Conservation (phyloP, 2,888 invertebrate genomes). For the Athripsodes cinereus region DNA sequence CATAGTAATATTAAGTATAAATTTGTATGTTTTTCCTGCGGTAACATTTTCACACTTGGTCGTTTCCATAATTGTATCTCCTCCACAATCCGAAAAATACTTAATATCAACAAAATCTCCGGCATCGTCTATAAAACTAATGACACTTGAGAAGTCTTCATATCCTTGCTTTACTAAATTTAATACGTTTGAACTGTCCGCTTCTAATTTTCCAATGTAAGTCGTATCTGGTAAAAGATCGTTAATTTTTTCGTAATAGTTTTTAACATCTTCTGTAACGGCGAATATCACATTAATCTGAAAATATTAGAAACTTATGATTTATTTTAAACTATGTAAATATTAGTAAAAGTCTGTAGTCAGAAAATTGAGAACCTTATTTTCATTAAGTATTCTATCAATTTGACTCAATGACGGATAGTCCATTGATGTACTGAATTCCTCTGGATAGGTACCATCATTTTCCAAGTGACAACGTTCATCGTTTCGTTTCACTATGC, state of each 20-base stretch:
- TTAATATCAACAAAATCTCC: conserved; percentile 56
- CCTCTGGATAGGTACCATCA: conserved; percentile 59
- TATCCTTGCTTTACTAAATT: conserved; percentile 77
- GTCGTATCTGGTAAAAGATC: conserved; percentile 65
- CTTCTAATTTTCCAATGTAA: conserved; percentile 69
- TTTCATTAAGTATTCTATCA: conserved; percentile 57
- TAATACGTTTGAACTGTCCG: conserved; percentile 82
- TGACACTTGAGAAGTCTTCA: conserved; percentile 63
- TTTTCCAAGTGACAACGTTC: conserved; percentile 63
- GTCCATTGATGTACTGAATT: conserved; percentile 61
- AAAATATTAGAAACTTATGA: conserved; percentile 30
- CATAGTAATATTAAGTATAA: conserved; percentile 56
- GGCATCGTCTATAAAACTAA: conserved; percentile 53
- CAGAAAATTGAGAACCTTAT: conserved; percentile 49
- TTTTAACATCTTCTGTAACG: conserved; percentile 62
- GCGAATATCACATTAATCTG: conserved; percentile 83
- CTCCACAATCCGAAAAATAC: conserved; percentile 67
- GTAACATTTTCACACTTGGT: conserved; percentile 56
- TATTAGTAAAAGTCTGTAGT: no score
- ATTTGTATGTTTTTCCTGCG: conserved; percentile 57
- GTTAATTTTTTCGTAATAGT: conserved; percentile 64
- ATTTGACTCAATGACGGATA: conserved; percentile 83
- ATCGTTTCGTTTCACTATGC: conserved; percentile 61
- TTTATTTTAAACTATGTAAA: no score
- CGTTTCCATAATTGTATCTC: conserved; percentile 42